These are phyloP conservation scores for Molossus molossus DNA, from an alignment of 2,797 vertebrate species.

Conservation along the genomic window DNA sequence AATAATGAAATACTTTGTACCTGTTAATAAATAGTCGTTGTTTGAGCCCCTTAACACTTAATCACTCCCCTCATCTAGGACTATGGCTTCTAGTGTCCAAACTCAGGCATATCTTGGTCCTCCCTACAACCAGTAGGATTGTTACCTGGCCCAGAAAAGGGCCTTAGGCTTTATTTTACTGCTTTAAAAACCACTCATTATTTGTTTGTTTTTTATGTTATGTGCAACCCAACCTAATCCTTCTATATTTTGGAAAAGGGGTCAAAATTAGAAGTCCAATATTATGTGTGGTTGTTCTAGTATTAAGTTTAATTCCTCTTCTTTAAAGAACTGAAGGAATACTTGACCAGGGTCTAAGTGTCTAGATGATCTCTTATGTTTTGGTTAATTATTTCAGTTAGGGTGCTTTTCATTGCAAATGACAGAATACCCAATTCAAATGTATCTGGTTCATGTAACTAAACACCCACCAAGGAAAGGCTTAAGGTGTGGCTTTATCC, in stretches of 20 bases:
- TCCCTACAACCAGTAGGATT: neutral
- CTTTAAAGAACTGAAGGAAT: neutral
- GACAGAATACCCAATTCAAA: neutral
- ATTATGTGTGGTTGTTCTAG: neutral
- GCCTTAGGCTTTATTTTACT: neutral
- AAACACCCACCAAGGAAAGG: neutral
- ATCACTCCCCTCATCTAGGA: neutral
- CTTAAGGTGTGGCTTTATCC: neutral
- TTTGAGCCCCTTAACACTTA: neutral
- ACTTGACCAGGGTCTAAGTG: neutral
- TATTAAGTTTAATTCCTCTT: constrained; percentile 1
- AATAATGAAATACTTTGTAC: constrained; percentile 38
- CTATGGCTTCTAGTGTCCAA: neutral
- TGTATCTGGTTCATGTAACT: neutral
- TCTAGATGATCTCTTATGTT: neutral
- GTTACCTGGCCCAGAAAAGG: neutral
- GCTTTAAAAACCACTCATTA: neutral
- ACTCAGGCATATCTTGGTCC: neutral
- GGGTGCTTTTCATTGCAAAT: neutral
- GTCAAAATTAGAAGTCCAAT: neutral
- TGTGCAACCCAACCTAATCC: neutral
- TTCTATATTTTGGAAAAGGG: constrained; percentile 31
- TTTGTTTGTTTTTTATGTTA: constrained; percentile 25
- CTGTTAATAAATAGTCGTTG: neutral
- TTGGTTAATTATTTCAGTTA: neutral